Percentiles rank a stretch among this genome's conserved stretches.
Conservation (phyloP, 2,888 invertebrate genomes). For the Myathropa florea region DNA sequence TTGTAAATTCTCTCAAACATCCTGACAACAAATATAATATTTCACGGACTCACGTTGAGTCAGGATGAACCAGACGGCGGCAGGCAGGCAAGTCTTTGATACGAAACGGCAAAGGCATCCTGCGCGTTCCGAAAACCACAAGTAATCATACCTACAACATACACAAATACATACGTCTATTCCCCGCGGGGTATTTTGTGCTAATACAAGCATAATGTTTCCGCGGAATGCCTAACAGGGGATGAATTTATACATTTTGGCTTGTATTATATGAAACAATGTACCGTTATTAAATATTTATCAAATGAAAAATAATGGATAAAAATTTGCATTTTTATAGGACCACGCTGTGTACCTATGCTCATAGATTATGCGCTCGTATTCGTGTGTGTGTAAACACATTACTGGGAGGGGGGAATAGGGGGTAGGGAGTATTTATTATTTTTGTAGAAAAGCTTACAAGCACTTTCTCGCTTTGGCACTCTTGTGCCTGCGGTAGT, state of each 20-base stretch:
- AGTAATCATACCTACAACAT: background rate
- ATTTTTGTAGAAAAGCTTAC: background rate
- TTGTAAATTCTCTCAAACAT: slow-evolving; percentile 4
- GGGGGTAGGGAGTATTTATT: background rate
- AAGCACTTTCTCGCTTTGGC: background rate
- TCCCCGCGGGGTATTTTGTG: slow-evolving; percentile 65
- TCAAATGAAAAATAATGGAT: slow-evolving; percentile 66
- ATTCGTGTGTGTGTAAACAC: background rate
- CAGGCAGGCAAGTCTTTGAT: background rate
- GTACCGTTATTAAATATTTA: slow-evolving; percentile 69
- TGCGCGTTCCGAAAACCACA: slow-evolving; percentile 17
- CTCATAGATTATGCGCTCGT: slow-evolving; percentile 27
- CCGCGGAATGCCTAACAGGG: slow-evolving; percentile 48
- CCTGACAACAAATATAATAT: background rate
- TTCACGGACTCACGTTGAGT: slow-evolving; percentile 5
- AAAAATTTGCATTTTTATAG: slow-evolving; percentile 70
- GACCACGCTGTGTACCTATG: slow-evolving; percentile 38
- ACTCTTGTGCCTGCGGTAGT: background rate
- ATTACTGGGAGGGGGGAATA: background rate
- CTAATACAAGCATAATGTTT: slow-evolving; percentile 67
- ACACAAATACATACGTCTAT: background rate
- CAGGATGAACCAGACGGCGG: background rate
- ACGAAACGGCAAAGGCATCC: background rate
- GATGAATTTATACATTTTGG: slow-evolving; percentile 63
- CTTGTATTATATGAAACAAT: slow-evolving; percentile 63